Percentiles rank a stretch among this genome's conserved stretches.
These are phyloP conservation scores for Triplophysa siluroides DNA, from an alignment of 2,113 vertebrate species.

Conservation along the genomic window DNA sequence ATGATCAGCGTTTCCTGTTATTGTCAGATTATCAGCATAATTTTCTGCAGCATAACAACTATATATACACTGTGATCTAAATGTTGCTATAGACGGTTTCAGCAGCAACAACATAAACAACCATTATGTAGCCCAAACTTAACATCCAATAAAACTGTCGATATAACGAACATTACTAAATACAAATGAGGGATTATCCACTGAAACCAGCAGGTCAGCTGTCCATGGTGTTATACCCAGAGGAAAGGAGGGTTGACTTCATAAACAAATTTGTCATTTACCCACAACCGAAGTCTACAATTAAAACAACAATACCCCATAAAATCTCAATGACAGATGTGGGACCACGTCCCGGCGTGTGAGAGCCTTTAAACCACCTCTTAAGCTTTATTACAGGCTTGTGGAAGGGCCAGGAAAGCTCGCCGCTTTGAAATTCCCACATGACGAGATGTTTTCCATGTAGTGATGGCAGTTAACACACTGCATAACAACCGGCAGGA, in stretches of 20 bases:
- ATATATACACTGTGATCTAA: too few relatives aligned
- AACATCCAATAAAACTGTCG: too few relatives aligned
- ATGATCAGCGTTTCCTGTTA: too few relatives aligned
- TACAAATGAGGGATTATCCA: neutral
- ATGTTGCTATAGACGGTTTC: too few relatives aligned
- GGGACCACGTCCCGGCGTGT: conserved; percentile 28
- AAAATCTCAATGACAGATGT: conserved; percentile 51
- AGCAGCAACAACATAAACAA: too few relatives aligned
- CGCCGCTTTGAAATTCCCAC: conserved; percentile 69
- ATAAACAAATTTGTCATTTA: conserved; percentile 59
- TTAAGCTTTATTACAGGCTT: conserved; percentile 68
- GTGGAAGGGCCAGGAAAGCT: conserved; percentile 59
- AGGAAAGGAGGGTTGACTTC: conserved; percentile 40
- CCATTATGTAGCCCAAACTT: too few relatives aligned
- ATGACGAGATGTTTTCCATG: conserved; percentile 74
- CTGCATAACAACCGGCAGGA: conserved; percentile 59
- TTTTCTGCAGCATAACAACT: too few relatives aligned
- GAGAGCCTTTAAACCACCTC: conserved; percentile 37
- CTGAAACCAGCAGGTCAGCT: neutral
- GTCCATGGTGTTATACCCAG: conserved; percentile 39
- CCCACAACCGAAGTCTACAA: conserved; percentile 37
- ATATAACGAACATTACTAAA: neutral
- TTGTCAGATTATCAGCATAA: too few relatives aligned
- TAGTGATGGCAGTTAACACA: conserved; percentile 73
- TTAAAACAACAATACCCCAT: conserved; percentile 48